A percentile compares a stretch with the other conserved stretches of the same genome.
Conservation (phyloP, 2,888 invertebrate genomes). For the Malacosoma neustria region DNA sequence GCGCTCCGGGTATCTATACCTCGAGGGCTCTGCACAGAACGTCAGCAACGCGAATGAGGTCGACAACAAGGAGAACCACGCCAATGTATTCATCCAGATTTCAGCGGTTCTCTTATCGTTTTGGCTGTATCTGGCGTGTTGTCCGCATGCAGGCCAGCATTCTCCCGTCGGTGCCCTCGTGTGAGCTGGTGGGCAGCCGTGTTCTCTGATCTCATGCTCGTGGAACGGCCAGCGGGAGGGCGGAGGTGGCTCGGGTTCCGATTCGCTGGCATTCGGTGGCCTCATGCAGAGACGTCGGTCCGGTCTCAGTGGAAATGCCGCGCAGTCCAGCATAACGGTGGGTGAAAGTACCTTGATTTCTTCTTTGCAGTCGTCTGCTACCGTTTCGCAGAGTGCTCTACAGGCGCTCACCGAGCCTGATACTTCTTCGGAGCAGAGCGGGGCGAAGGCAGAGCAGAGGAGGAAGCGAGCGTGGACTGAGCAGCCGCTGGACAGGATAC, state of each 20-base stretch:
- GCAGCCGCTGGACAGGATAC: constrained; percentile 85
- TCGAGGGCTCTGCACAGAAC: constrained; percentile 89
- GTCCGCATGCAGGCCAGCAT: constrained; percentile 80
- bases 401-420: constrained; percentile 90
- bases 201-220: constrained; percentile 38
- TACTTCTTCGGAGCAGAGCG: constrained; percentile 92
- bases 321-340: constrained; percentile 85
- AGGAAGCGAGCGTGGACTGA: constrained; percentile 88
- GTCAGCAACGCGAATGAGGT: constrained; percentile 90
- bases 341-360: constrained; percentile 82
- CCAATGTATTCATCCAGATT: constrained; percentile 85
- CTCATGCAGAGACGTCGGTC: constrained; percentile 86
- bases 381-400: constrained; percentile 88
- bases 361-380: constrained; percentile 81
- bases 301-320: constrained; percentile 83
- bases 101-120: constrained; percentile 81
- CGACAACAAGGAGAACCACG: constrained; percentile 85
- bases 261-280: constrained; percentile 66
- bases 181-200: constrained; percentile 77
- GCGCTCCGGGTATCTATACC: constrained; percentile 95
- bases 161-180: constrained; percentile 72
- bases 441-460: constrained; percentile 92
- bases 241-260: constrained; percentile 55
- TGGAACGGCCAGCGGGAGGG: constrained; percentile 59
- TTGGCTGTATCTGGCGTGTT: constrained; percentile 79